Evolutionary conservation across 2,113 vertebrate species (phyloP), one percentile per base, ranked within the genome.

Genomic region (Gallinago media): DNA sequence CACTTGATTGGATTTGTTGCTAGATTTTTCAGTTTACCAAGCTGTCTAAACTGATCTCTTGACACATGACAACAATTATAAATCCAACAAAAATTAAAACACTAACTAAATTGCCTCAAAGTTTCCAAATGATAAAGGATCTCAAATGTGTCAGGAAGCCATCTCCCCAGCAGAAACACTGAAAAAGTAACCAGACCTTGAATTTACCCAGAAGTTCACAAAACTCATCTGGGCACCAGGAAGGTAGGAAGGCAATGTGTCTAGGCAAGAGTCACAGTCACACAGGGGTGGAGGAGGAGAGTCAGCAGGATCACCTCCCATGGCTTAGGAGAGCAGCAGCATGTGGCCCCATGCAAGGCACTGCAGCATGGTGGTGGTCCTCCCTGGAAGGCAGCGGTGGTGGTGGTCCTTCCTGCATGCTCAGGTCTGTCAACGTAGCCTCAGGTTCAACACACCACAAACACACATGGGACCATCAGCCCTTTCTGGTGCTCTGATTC

Each of bases 1-100:
- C 66, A 75, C 88, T 92, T 95, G 87, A 97, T 97, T 91, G 13
- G 6, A 97, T 96, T 97, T 96, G 94, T 63, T 92, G 58, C 82
- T 95, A 84, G 95, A 88, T 91, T 89, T 93, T 88, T 62, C 78
- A 91, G 76, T 34, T 96, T 82, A 63, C 90, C 42, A 68, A 86
- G 50, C 86, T 88, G 47, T 94, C 94, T 71, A 47, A 88, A 88
- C 82, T 75, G 70, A 96, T 92, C 89, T 87, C 88, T 61, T 94
- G 87, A 95, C 84, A 85, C 89, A 87, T 54, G 72, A 70, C 40
- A 66, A 74, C 91, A 95, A 93, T 83, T 96, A 91, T 36, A 88
- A 90, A 96, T 19, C 84, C 66, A 88, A 83, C 50, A 92, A 88
- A 97, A 93, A 89, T 83, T 85, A 89, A 87, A 87, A 70, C 1